Base-by-base conservation (phyloP, 2,113 vertebrate species). In the Atrichornis clamosus region DNA sequence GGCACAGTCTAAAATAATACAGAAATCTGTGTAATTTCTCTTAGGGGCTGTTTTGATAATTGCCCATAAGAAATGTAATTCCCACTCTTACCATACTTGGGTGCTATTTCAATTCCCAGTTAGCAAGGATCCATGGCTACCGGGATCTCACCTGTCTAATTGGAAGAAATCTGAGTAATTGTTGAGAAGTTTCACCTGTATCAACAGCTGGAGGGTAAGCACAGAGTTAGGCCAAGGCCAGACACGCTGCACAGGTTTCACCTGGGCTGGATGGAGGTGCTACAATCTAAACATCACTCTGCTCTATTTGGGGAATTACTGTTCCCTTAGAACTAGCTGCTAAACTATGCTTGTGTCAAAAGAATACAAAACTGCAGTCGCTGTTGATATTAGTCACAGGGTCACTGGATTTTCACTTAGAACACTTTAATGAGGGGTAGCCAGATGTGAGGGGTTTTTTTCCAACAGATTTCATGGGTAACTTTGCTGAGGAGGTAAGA, bases 91-190 rank as follows among this genome's bases (percentile, higher is more conserved):
- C 6, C 27, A 30, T 28, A 17, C 17, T 27, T 60, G 6, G 14
- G 49, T 35, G 15, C 1, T 76, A 21, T 20, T 70, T 81, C n/a
- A 44, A 53, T 83, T 90, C 17, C 11, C 22, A n/a, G 2, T 76
- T 47, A 50, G 23, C 6, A 39, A 52, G 24, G 4, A 30, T 37
- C 30, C 2, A 16, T 0, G 2, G 6, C 9, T 69, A 44, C 11
- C 24, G 26, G 26, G 2, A 74, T 69, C 13, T 67, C 27, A 37
- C 15, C 13, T 68, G 11, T 68, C 21, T 60, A 35, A 13, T 33
- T 73, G 63, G 63, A 90, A 68, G 46, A 19, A 86, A 69, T 10
- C 2, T 49, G 47, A 68, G 68, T n/a, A 85, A 35, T 73, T 90
- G 27, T 52, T 89, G 27, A 63, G 28, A 78, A 78, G 5, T 49